Base-by-base conservation (phyloP, 2,797 vertebrate genomes). In the Bufotes viridis region DNA sequence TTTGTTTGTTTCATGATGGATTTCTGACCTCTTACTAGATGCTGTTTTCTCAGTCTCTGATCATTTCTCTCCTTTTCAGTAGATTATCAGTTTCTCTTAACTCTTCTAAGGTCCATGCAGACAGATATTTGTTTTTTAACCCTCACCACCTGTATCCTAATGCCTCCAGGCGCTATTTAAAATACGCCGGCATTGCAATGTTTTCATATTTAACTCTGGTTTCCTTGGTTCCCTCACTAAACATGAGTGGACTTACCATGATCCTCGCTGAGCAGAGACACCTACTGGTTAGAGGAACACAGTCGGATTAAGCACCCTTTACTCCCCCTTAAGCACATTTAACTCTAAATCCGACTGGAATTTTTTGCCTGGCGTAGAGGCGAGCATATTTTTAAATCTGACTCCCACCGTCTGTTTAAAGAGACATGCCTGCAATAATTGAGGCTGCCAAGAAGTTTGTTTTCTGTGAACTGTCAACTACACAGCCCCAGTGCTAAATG, bases 161-260 rank as follows among this genome's bases (percentile, higher is more conserved):
- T 89, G 85, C 88, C 88, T 89, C 88, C 75, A 89, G 85, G 74
- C 88, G 65, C 88, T 89, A 87, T 87, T 89, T 89, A 89, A 89
- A 89, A 89, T 83, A 70, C 65, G 85, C 72, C 88, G 63, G 80
- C 84, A 89, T 89, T 74, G 65, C 84, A 58, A 42, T 89, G 88
- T 89, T 89, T 89, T 89, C 84, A 78, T 89, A 89, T 89, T 83
- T 89, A 87, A 84, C 75, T 79, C 24, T 60, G 63, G 88, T 89
- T 74, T 83, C 88, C 88, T 87, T 89, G 88, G 88, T 89, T 87
- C 85, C 88, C 85, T 53, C 76, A 51, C 88, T 79, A 89, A 89
- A 89, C 88, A 89, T 55, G 79, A 84, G 75, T 72, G 88, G 65
- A 89, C 85, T 89, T 87, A 81, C 84, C 78, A 67, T 78, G 18